Conservation (phyloP, 2,113 vertebrate genomes). For the Gambusia affinis region DNA sequence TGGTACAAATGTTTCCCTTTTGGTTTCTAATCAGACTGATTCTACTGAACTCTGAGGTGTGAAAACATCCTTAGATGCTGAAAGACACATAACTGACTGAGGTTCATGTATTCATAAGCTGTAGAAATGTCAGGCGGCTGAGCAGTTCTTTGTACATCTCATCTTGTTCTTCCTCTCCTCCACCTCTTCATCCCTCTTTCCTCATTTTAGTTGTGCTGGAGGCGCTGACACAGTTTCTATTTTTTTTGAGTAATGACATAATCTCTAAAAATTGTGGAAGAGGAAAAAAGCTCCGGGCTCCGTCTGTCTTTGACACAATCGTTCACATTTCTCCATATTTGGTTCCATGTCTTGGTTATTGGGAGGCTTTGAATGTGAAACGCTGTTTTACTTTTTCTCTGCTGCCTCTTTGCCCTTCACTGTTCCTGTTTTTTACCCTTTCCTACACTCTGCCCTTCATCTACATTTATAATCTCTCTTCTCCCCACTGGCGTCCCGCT, state of each 20-base stretch:
- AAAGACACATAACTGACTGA: neutral
- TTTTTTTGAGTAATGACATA: conserved; percentile 69
- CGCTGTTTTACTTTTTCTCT: conserved; percentile 30
- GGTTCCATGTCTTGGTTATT: conserved; percentile 41
- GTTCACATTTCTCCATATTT: conserved; percentile 31
- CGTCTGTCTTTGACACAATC: conserved; percentile 65
- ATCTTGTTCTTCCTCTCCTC: neutral
- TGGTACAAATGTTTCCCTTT: no score
- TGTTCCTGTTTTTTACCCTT: neutral
- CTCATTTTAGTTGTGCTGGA: conserved; percentile 38
- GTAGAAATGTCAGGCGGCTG: neutral
- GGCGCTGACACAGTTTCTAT: conserved; percentile 51
- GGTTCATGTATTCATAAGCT: neutral
- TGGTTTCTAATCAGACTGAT: no score
- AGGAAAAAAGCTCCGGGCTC: conserved; percentile 64
- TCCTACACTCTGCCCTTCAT: conserved; percentile 1
- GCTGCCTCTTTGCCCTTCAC: conserved; percentile 14
- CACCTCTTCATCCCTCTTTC: conserved; percentile 7
- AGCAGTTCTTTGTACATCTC: neutral
- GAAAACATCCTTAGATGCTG: no score
- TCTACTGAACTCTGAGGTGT: no score
- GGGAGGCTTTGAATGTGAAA: conserved; percentile 28
- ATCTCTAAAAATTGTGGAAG: conserved; percentile 69
- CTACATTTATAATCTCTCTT: conserved; percentile 14
- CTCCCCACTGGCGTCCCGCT: conserved; percentile 12